Conservation (phyloP, 2,888 invertebrate species). For the Hydriomena furcata region DNA sequence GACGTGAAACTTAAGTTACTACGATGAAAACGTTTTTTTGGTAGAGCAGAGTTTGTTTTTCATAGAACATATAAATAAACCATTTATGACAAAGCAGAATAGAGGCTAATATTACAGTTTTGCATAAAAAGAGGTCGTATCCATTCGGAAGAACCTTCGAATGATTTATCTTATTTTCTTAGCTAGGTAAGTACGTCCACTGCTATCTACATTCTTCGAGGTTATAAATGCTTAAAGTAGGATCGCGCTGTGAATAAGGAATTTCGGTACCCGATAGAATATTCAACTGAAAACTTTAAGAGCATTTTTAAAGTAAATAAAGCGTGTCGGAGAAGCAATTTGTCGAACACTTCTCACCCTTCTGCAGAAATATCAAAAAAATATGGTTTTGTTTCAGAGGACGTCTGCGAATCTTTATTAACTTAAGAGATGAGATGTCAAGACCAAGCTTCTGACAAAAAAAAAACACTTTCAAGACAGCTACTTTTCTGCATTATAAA, state of each 20-base stretch:
- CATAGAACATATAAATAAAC: too few species aligned
- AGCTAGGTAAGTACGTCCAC: slow-evolving; percentile 9
- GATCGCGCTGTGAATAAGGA: slow-evolving; percentile 37
- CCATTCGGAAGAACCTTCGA: slow-evolving; percentile 5
- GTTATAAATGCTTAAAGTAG: slow-evolving; percentile 23
- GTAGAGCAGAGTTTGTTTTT: too few species aligned
- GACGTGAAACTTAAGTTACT: background rate
- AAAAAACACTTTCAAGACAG: slow-evolving; percentile 6
- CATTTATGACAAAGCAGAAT: too few species aligned
- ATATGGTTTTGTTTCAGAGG: slow-evolving; percentile 30
- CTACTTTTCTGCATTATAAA: too few species aligned
- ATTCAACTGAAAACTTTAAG: slow-evolving; percentile 59
- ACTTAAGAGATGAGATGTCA: slow-evolving; percentile 30
- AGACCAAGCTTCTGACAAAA: slow-evolving; percentile 23
- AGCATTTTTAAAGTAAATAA: slow-evolving; percentile 73
- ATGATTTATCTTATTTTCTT: slow-evolving; percentile 21
- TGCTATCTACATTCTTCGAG: slow-evolving; percentile 18
- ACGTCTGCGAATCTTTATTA: slow-evolving; percentile 28
- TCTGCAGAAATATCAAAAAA: slow-evolving; percentile 32
- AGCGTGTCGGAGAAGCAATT: slow-evolving; percentile 64
- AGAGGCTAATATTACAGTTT: too few species aligned
- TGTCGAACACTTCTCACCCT: slow-evolving; percentile 53
- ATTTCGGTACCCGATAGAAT: slow-evolving; percentile 47
- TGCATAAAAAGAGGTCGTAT: too few species aligned
- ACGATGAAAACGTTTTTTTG: background rate